Evolutionary conservation across 2,888 invertebrate species (phyloP).

Genomic region (Argyresthia albistria): DNA sequence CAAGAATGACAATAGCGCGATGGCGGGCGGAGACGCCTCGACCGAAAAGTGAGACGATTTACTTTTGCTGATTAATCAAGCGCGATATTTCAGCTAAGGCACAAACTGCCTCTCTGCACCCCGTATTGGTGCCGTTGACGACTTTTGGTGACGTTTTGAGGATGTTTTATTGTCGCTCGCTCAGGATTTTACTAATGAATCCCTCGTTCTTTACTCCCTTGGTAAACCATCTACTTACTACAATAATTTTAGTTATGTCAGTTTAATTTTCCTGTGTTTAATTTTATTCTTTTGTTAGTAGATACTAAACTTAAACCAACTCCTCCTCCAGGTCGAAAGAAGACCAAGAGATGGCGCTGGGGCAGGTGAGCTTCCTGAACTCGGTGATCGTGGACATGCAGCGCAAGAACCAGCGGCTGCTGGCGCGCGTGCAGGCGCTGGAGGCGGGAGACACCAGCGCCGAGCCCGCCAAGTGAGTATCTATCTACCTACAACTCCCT

Average conservation of each 20-base stretch:
- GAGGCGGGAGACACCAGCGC: constrained; percentile 71
- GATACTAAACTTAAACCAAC: not conserved
- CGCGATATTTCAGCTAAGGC: no score
- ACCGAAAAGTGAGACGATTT: constrained; percentile 32
- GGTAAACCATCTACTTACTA: no score
- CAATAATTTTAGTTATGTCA: no score
- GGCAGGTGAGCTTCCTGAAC: constrained; percentile 92
- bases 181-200: no score
- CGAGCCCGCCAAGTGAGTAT: constrained; percentile 36
- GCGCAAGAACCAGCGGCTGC: constrained; percentile 89
- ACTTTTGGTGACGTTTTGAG: no score
- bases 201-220: no score
- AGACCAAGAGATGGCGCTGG: constrained; percentile 76
- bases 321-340: constrained; percentile 48
- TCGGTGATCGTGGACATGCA: constrained; percentile 98
- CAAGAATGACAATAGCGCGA: constrained; percentile 53
- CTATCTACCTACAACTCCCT: not conserved
- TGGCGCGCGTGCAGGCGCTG: constrained; percentile 83
- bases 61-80: not conserved
- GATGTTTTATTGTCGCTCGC: no score
- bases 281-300: no score
- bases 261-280: no score
- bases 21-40: constrained; percentile 44
- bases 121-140: no score
- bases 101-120: no score